phyloP scores from a whole-genome alignment of 2,113 vertebrate genomes.

The Ceuthmochares aereus region DNA sequence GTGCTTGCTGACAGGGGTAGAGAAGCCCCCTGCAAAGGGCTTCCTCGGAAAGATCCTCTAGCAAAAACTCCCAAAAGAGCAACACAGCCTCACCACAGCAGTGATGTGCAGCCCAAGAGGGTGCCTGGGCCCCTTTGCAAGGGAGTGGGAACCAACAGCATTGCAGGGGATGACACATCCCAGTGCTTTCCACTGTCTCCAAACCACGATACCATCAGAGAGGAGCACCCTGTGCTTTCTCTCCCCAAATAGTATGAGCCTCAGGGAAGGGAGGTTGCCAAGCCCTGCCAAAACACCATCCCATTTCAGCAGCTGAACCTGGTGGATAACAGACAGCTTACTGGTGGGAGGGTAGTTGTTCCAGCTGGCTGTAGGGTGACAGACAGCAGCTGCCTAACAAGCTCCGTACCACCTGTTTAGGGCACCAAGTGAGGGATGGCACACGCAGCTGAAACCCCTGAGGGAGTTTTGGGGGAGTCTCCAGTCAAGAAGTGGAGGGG shows the following conservation, averaged over 20 bases:
- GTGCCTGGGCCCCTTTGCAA: neutral
- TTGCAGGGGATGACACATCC: neutral
- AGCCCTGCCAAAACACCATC: neutral
- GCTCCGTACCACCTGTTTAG: neutral
- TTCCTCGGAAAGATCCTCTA: neutral
- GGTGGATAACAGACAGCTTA: neutral
- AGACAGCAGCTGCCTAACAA: neutral
- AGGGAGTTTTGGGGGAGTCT: neutral
- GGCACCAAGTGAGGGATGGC: neutral
- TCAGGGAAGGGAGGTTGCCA: neutral
- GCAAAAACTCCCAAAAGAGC: neutral
- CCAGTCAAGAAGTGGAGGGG: neutral
- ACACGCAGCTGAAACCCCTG: neutral
- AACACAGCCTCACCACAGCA: neutral
- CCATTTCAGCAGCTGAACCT: neutral
- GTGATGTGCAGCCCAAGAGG: neutral
- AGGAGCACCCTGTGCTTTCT: neutral
- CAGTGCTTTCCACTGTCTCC: neutral
- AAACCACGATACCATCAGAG: neutral
- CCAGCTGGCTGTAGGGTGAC: neutral
- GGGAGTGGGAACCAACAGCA: neutral
- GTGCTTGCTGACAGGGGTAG: neutral
- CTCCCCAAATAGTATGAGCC: neutral
- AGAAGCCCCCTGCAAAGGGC: neutral
- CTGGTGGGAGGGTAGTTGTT: neutral